phyloP scores from a whole-genome alignment of 2,888 invertebrate genomes.

The Lathronympha strigana region DNA sequence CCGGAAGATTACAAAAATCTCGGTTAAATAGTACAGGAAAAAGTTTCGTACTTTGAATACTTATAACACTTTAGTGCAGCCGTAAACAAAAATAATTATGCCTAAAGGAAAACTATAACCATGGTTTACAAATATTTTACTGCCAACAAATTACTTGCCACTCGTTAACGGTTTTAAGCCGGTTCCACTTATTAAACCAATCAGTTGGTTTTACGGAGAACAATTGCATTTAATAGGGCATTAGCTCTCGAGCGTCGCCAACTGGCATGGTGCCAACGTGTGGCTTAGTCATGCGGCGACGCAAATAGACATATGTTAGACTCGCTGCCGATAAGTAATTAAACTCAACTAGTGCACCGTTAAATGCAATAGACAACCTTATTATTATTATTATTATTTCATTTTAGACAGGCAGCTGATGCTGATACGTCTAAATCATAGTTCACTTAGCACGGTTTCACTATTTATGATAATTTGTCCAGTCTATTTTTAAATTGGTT shows the following conservation, averaged over 20 bases:
- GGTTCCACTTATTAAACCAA: conserved; percentile 53
- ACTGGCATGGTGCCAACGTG: conserved; percentile 65
- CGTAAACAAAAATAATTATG: not conserved
- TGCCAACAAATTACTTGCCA: conserved; percentile 52
- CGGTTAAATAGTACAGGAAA: too few relatives aligned
- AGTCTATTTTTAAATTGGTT: too few relatives aligned
- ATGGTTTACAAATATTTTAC: conserved; percentile 26
- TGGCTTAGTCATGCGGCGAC: conserved; percentile 63
- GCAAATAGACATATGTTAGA: conserved; percentile 54
- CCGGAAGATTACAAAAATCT: too few relatives aligned
- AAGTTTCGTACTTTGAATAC: too few relatives aligned
- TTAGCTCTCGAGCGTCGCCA: conserved; percentile 61
- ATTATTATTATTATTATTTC: too few relatives aligned
- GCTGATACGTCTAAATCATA: too few relatives aligned
- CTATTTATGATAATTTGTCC: too few relatives aligned
- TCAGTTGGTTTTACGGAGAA: conserved; percentile 60
- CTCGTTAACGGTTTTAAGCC: conserved; percentile 54
- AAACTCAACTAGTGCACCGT: conserved; percentile 27
- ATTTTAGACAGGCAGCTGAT: too few relatives aligned
- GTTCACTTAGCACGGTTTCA: too few relatives aligned
- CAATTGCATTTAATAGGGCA: conserved; percentile 69
- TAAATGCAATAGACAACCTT: conserved; percentile 25
- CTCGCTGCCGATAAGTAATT: conserved; percentile 51
- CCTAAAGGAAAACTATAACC: not conserved
- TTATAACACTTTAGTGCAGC: too few relatives aligned